phyloP scores from a whole-genome alignment of 1,140 invertebrate genomes.

The Achatina immaculata region DNA sequence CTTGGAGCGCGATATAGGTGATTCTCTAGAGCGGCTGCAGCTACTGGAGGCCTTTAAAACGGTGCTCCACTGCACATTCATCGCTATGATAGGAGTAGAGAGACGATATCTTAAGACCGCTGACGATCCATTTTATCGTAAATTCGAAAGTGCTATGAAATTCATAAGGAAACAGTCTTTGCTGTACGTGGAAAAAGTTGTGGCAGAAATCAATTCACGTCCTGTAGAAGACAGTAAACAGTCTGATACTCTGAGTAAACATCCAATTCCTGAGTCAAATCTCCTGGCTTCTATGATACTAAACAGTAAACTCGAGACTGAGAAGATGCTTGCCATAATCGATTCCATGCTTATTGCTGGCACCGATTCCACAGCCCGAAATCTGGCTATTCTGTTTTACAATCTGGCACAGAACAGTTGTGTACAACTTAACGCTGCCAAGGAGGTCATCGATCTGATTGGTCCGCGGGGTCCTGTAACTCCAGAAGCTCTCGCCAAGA shows the following conservation, averaged over 20 bases:
- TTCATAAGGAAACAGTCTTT: slow-evolving; percentile 5
- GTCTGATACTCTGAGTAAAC: neutral
- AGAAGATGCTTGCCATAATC: slow-evolving; percentile 28
- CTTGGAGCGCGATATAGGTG: neutral
- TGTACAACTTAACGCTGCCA: neutral
- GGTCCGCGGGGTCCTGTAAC: slow-evolving; percentile 2
- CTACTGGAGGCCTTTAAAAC: slow-evolving; percentile 18
- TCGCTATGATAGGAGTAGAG: slow-evolving; percentile 17
- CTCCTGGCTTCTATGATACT: slow-evolving; percentile 19
- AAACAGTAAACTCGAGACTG: neutral
- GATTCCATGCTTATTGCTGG: slow-evolving; percentile 29
- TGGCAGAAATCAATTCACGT: neutral
- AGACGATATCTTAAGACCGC: slow-evolving; percentile 11
- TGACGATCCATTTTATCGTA: slow-evolving; percentile 11
- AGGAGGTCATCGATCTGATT: slow-evolving; percentile 9
- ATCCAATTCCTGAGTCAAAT: neutral
- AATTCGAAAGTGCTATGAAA: slow-evolving; percentile 16
- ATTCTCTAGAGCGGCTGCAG: neutral
- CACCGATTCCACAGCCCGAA: slow-evolving; percentile 36
- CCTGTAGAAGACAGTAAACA: neutral
- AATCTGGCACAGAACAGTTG: slow-evolving; percentile 6
- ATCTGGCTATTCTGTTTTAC: slow-evolving; percentile 27
- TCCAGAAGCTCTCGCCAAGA: slow-evolving; percentile 3
- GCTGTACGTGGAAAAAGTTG: slow-evolving; percentile 9
- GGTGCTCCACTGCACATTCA: neutral